phyloP scores from a whole-genome alignment of 2,797 vertebrate genomes.

The Alouatta caraya region DNA sequence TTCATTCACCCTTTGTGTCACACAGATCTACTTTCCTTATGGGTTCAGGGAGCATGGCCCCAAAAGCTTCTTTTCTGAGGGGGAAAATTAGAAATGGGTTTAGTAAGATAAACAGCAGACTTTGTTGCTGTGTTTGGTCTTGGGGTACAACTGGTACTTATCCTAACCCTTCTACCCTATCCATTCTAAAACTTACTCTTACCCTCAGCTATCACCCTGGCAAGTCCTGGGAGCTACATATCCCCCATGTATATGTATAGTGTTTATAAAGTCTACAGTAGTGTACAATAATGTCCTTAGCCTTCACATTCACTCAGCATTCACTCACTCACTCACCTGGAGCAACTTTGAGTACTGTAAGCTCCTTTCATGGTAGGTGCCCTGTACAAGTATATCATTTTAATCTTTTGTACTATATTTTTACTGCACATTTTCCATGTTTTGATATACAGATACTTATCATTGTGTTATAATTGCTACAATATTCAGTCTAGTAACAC shows the following conservation, averaged over 20 bases:
- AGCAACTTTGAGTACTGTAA: not conserved
- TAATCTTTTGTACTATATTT: not conserved
- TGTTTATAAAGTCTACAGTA: not conserved
- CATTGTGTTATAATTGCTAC: not conserved
- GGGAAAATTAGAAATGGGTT: not conserved
- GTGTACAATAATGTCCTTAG: not conserved
- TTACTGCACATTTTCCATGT: not conserved
- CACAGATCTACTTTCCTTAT: not conserved
- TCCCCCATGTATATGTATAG: not conserved
- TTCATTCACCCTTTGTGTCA: not conserved
- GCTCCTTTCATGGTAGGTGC: not conserved
- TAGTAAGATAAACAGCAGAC: not conserved
- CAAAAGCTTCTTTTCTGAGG: not conserved
- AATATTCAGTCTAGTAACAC: not conserved
- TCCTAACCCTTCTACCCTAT: not conserved
- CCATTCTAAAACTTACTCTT: not conserved
- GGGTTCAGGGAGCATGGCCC: not conserved
- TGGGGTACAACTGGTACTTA: not conserved
- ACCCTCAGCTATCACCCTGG: not conserved
- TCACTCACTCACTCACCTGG: not conserved
- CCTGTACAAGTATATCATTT: not conserved
- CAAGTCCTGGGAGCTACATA: not conserved
- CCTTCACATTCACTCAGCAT: not conserved
- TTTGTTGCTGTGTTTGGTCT: not conserved
- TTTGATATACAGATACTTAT: not conserved